These are phyloP conservation scores for Melieria omissa DNA, from an alignment of 2,888 invertebrate species.

Conservation along the genomic window DNA sequence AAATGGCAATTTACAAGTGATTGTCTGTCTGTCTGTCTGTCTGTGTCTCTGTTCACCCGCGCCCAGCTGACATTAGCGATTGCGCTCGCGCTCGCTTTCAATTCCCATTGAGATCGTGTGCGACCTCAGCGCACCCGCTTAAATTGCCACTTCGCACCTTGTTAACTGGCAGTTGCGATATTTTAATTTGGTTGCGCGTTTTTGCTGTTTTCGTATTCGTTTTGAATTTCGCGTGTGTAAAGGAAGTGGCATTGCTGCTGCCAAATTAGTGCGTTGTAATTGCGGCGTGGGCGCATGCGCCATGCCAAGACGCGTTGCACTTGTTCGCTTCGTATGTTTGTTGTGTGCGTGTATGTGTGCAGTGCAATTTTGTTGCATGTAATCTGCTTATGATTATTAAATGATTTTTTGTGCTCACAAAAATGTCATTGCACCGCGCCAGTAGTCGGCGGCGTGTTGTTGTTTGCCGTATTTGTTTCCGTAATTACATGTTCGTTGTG, in stretches of 20 bases:
- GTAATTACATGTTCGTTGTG: constrained; percentile 3
- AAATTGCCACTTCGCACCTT: constrained; percentile 32
- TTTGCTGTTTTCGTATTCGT: constrained; percentile 8
- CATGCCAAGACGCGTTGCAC: background rate
- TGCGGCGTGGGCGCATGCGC: constrained; percentile 25
- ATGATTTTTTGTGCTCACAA: background rate
- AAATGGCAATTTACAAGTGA: constrained; percentile 16
- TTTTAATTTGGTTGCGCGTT: background rate
- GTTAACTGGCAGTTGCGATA: constrained; percentile 25
- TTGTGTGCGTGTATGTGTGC: background rate
- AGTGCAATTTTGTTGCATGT: background rate
- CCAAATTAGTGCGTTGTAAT: constrained; percentile 3
- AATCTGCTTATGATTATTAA: background rate
- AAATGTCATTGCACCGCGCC: background rate
- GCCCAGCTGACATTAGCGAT: constrained; percentile 1
- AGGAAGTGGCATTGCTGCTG: constrained; percentile 13
- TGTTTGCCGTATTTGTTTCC: background rate
- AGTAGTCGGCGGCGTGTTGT: background rate
- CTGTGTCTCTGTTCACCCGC: constrained; percentile 16
- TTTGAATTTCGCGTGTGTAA: background rate
- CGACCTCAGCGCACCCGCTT: constrained; percentile 33
- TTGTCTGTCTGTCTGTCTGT: background rate
- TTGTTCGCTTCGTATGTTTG: background rate
- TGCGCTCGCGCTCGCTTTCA: constrained; percentile 13
- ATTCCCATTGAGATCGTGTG: constrained; percentile 23